Percentiles rank a stretch among this genome's conserved stretches.
Conservation (phyloP, 2,888 invertebrate species). For the Yponomeuta sedellus region DNA sequence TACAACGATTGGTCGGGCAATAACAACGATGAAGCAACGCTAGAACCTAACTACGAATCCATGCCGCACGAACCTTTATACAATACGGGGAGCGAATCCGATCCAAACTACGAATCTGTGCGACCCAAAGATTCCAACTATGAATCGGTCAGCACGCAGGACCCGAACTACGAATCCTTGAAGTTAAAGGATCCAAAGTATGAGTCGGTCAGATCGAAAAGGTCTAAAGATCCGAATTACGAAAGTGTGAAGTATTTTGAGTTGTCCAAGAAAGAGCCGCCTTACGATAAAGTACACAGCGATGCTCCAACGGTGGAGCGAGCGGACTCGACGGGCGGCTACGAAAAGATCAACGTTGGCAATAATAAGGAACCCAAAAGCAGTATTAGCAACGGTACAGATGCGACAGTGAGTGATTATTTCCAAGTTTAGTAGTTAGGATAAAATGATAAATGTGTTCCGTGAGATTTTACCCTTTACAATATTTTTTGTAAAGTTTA, state of each 20-base stretch:
- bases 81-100: slow-evolving; percentile 84
- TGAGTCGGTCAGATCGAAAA: slow-evolving; percentile 72
- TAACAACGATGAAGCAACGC: slow-evolving; percentile 70
- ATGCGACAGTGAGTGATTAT: slow-evolving; percentile 57
- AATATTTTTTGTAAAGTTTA: neutral
- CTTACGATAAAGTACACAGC: slow-evolving; percentile 79
- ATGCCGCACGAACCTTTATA: slow-evolving; percentile 80
- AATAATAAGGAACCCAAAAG: slow-evolving; percentile 44
- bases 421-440: slow-evolving; percentile 57
- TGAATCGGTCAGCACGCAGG: slow-evolving; percentile 81
- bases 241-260: slow-evolving; percentile 87
- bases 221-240: slow-evolving; percentile 83
- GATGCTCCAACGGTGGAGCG: slow-evolving; percentile 41
- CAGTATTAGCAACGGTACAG: slow-evolving; percentile 63
- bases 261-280: slow-evolving; percentile 76
- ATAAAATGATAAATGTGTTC: slow-evolving; percentile 19
- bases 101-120: slow-evolving; percentile 83
- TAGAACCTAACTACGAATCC: slow-evolving; percentile 87
- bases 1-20: slow-evolving; percentile 73
- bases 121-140: slow-evolving; percentile 81
- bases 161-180: slow-evolving; percentile 82
- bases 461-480: slow-evolving; percentile 11
- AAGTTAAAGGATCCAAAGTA: slow-evolving; percentile 69
- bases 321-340: slow-evolving; percentile 61
- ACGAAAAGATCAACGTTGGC: slow-evolving; percentile 61